Evolutionary conservation across 2,888 invertebrate species (phyloP), one percentile per base, ranked within the genome.

Genomic region (Syrista parreyssii): DNA sequence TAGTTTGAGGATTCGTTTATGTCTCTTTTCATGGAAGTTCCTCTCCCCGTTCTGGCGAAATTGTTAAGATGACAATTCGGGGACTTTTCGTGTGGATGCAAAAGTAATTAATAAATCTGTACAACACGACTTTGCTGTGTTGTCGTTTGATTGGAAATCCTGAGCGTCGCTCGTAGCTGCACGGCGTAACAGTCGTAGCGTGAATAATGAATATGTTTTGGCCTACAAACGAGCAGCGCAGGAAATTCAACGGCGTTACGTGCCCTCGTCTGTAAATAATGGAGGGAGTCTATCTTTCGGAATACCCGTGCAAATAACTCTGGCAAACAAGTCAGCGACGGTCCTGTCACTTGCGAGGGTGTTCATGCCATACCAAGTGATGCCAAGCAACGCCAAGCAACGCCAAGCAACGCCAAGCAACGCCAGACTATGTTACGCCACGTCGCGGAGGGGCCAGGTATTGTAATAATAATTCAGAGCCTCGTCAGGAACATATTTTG

Each of bases 401-500:
- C 15, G 40, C 6, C 40, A 9, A 40, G 40, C 40, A 40, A 40
- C 40, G 15, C 15, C 40, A 1, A 40, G 40, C 40, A 23, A 40
- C 40, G 12, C 55, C 55, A 23, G 55, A 55, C 55, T 55, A 23
- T 55, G 23, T 55, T 55, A 55, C 55, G 55, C 9, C 23, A 55
- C 55, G 23, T 55, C 9, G 55, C 23, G 55, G 71, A 71, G 31
- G 32, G 31, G 4, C 12, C 32, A 33, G 32, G 71, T 33, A 71
- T 71, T 71, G 32, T 31, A 31, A 12, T 33, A 71, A 71, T 71
- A 71, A 71, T 71, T 71, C 31, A 71, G 71, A 71, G 71, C 12
- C 71, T 71, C 71, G 71, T 71, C 33, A 71, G 71, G 71, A 71
- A 71, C 71, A 74, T 78, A 32, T 55, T 75, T 78, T 11, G 73